phyloP scores from a whole-genome alignment of 2,888 invertebrate genomes.

The Temnothorax rugatulus region DNA sequence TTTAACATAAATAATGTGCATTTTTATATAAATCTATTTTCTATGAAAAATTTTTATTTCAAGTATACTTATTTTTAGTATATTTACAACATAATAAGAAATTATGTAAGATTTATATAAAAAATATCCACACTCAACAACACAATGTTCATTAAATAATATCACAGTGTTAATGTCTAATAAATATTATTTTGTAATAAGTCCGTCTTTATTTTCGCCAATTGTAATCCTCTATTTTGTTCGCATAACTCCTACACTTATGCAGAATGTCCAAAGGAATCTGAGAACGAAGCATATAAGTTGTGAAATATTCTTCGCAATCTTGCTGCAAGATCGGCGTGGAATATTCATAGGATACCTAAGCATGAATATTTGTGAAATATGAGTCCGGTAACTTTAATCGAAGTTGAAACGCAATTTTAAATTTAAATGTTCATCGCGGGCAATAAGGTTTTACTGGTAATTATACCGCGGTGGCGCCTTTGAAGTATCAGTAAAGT shows the following conservation, averaged over 20 bases:
- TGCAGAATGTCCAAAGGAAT: slow-evolving; percentile 7
- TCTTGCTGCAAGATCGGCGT: slow-evolving; percentile 37
- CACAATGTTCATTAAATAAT: not conserved
- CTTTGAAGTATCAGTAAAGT: slow-evolving; percentile 40
- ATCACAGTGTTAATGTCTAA: not conserved
- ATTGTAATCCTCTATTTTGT: not conserved
- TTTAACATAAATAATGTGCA: not conserved
- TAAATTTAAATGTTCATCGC: slow-evolving; percentile 51
- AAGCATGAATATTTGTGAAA: slow-evolving; percentile 49
- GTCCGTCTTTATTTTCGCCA: not conserved
- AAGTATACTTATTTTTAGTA: not conserved
- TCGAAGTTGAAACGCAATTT: slow-evolving; percentile 50
- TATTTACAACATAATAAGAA: not conserved
- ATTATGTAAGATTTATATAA: not conserved
- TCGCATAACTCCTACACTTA: not conserved
- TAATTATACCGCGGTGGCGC: slow-evolving; percentile 41
- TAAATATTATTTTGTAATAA: slow-evolving; percentile 8
- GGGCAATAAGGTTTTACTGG: slow-evolving; percentile 31
- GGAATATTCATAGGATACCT: slow-evolving; percentile 50
- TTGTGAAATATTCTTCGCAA: slow-evolving; percentile 16
- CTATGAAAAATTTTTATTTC: not conserved
- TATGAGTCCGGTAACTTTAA: slow-evolving; percentile 53
- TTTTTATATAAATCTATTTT: slow-evolving; percentile 7
- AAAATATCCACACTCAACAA: not conserved
- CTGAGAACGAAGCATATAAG: slow-evolving; percentile 17